Conservation (phyloP, 1,140 invertebrate genomes). For the Lanistes nyassanus region DNA sequence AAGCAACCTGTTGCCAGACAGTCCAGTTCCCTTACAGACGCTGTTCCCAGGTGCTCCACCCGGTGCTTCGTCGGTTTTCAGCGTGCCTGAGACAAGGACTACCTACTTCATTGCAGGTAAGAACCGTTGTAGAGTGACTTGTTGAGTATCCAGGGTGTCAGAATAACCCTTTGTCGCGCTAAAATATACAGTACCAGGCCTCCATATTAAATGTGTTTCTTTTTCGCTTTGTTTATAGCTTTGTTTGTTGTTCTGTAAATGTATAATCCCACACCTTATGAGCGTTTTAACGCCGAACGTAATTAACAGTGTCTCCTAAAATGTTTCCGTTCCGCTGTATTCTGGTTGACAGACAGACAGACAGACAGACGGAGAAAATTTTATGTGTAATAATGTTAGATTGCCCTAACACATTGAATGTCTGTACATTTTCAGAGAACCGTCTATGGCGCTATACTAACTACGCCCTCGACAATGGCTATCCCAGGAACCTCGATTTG, state of each 20-base stretch:
- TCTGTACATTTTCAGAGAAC: constrained; percentile 23
- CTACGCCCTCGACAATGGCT: constrained; percentile 31
- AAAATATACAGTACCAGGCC: neutral
- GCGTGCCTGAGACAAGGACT: neutral
- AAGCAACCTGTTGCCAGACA: neutral
- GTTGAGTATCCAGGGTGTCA: no score
- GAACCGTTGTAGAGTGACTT: no score
- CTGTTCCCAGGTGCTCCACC: neutral
- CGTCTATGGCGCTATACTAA: constrained; percentile 40
- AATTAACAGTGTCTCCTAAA: no score
- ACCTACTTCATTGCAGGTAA: constrained; percentile 19
- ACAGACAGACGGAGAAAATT: no score
- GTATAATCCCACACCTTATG: neutral
- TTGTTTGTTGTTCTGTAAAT: neutral
- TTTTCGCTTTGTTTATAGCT: neutral
- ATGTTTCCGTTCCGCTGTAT: no score
- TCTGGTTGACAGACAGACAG: no score
- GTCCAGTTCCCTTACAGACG: neutral
- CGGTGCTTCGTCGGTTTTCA: constrained; percentile 1
- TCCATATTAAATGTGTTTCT: neutral
- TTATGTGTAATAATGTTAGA: no score
- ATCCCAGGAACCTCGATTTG: constrained; percentile 22
- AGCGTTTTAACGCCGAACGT: neutral
- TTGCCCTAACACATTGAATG: no score
- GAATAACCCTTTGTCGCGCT: no score